Evolutionary conservation across 53 echinoderm and acorn worm genomes (phyloP).

Genomic region (Antedon mediterranea): DNA sequence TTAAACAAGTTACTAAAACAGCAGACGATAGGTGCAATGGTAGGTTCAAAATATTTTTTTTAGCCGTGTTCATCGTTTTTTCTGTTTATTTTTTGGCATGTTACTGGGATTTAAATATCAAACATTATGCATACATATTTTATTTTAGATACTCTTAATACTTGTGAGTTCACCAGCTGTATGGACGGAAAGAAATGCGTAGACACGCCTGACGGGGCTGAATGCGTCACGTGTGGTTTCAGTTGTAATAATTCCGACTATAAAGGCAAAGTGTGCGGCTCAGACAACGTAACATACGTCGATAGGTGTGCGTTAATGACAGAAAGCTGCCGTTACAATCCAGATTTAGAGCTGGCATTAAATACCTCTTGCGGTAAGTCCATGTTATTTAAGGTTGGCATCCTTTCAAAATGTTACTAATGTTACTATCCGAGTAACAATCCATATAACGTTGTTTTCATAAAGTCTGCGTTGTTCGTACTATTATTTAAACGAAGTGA

Average conservation of each 20-base stretch:
- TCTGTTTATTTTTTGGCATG: too few relatives aligned
- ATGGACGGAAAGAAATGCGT: slow-evolving; percentile 39
- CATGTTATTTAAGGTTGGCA: too few relatives aligned
- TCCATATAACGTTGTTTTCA: too few relatives aligned
- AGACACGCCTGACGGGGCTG: slow-evolving; percentile 11
- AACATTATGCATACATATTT: too few relatives aligned
- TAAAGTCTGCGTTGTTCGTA: too few relatives aligned
- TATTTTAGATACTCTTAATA: neutral
- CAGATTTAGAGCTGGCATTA: neutral
- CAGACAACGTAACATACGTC: slow-evolving; percentile 32
- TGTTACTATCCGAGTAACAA: too few relatives aligned
- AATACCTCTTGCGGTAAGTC: neutral
- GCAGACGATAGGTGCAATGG: slow-evolving; percentile 47
- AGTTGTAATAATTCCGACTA: slow-evolving; percentile 29
- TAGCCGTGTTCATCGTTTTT: too few relatives aligned
- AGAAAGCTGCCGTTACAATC: neutral
- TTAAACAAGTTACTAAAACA: slow-evolving; percentile 19
- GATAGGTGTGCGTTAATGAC: slow-evolving; percentile 22
- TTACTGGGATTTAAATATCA: too few relatives aligned
- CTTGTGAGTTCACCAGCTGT: slow-evolving; percentile 42
- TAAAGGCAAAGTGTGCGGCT: slow-evolving; percentile 27
- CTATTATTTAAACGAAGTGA: too few relatives aligned
- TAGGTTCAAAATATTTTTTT: too few relatives aligned
- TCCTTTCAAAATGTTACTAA: too few relatives aligned
- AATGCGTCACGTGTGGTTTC: slow-evolving; percentile 41